A percentile compares a stretch with the other conserved stretches of the same genome.
These are phyloP conservation scores for Drusus annulatus DNA, from an alignment of 1,140 invertebrate genomes.

Conservation along the genomic window DNA sequence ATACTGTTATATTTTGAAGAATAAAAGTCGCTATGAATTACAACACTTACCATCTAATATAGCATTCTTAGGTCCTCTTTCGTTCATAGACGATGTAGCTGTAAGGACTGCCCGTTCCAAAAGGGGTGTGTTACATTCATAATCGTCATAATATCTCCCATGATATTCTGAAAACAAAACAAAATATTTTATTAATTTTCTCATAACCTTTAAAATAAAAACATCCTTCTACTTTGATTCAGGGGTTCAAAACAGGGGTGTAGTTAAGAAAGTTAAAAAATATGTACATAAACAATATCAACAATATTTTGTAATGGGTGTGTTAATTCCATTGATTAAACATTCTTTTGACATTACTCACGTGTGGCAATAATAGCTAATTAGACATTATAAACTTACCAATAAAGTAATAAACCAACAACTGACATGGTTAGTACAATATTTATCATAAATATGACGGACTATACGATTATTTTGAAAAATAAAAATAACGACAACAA, in stretches of 20 bases:
- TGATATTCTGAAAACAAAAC: constrained; percentile 61
- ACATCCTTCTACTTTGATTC: background rate
- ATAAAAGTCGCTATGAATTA: no score
- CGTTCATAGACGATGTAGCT: constrained; percentile 84
- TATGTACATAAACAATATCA: constrained; percentile 32
- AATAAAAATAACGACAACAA: constrained; percentile 19
- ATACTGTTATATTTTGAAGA: no score
- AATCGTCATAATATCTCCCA: constrained; percentile 74
- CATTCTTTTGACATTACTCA: constrained; percentile 20
- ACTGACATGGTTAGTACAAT: background rate
- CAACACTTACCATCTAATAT: constrained; percentile 83
- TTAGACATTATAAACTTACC: background rate
- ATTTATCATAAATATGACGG: background rate
- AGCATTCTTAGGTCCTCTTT: constrained; percentile 86
- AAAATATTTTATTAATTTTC: background rate
- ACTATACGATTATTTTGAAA: background rate
- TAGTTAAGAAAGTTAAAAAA: background rate
- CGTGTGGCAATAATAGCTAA: background rate
- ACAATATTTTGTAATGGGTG: constrained; percentile 21
- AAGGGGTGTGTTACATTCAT: constrained; percentile 87
- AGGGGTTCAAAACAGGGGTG: background rate
- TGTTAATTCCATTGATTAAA: constrained; percentile 31
- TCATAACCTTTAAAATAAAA: background rate
- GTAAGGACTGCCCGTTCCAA: constrained; percentile 79
- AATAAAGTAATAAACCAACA: background rate